Evolutionary conservation across 2,797 vertebrate genomes (phyloP), one percentile per base, ranked within the genome.

Genomic region (Dromococcyx pavoninus): DNA sequence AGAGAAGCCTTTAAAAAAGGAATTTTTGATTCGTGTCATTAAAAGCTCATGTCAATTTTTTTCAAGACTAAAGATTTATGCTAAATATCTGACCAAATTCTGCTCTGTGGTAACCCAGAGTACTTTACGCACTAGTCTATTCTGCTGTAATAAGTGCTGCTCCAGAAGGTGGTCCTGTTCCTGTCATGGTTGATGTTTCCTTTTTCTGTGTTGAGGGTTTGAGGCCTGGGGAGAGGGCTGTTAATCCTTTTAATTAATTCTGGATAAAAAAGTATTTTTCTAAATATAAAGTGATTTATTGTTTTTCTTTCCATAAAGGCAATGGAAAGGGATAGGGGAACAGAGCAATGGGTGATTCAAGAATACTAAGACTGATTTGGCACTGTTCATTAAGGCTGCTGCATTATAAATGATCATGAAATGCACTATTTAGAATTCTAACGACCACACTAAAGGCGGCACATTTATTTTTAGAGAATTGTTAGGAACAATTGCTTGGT

Each of bases 391-490:
- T 96, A 85, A 90, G 33, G 60, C 77, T 82, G 35, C 67, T 93
- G 46, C 71, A 92, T 96, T 93, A 95, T 67, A 94, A 91, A 92
- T 89, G 70, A 76, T 90, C 77, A 25, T 46, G 66, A 93, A 88
- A 94, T 67, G 73, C 65, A 58, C 77, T 94, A 58, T 94, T 96
- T 95, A 93, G 91, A 96, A 95, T 94, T 84, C 67, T 94, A 92
- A 95, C 7, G 15, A 78, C 70, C 84, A 62, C 67, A 64, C 43
- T 67, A 97, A 92, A 92, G 37, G 70, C 48, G 0, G 85, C 60
- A 86, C 89, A 90, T 93, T 95, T 94, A 93, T 96, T 97, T 97
- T 96, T 95, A 96, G 96, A 74, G 53, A 92, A 88, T 72, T 95
- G 91, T 88, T 93, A 78, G 81, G 64, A 91, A 80, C 77, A 92